Evolutionary conservation across 1,140 invertebrate species (phyloP), one percentile per base, ranked within the genome.

Genomic region (Drosophila murphyi): DNA sequence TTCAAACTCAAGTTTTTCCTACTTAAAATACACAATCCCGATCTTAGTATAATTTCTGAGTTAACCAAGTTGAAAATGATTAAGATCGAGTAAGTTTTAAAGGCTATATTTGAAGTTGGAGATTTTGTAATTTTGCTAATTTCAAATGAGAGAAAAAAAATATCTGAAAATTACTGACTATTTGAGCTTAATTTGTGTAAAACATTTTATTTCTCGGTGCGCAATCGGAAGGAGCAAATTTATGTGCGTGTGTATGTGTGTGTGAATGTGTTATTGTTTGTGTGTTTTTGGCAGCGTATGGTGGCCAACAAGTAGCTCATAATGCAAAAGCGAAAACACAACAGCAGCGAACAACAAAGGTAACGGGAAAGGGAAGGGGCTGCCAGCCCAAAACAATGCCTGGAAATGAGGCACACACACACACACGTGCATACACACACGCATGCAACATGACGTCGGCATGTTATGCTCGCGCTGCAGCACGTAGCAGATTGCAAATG

Each of bases 231-330:
- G 39, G 4, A 4, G 34, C 2, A 34, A 4, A 34, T 34, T 4
- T 5, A 45, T 28, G 32, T 39, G 43, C 55, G 5, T 51, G 47
- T 57, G 55, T 73, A 63, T 64, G 70, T 7, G 52, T 20, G 20
- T 20, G 20, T 20, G 20, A 20, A 20, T 20, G 20, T 20, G 20
- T 20, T 20, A 20, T 20, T 20, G 20, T 48, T 43, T 48, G 48
- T 61, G 48, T 50, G 39, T 37, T 37, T 64, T 52, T 54, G 37
- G 7, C 10, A 52, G 48, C 65, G 82, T 65, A 72, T 63, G 63
- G 71, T 68, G 77, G 77, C 89, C 83, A 88, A 88, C 83, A 88
- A 88, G 83, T 88, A 83, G 85, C 85, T 89, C 85, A 89, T 89
- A 78, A 89, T 69, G 77, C 69, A 77, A 77, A 41, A 65, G 77